Conservation (phyloP, 2,888 invertebrate genomes). For the Drosophila fulvimacula region DNA sequence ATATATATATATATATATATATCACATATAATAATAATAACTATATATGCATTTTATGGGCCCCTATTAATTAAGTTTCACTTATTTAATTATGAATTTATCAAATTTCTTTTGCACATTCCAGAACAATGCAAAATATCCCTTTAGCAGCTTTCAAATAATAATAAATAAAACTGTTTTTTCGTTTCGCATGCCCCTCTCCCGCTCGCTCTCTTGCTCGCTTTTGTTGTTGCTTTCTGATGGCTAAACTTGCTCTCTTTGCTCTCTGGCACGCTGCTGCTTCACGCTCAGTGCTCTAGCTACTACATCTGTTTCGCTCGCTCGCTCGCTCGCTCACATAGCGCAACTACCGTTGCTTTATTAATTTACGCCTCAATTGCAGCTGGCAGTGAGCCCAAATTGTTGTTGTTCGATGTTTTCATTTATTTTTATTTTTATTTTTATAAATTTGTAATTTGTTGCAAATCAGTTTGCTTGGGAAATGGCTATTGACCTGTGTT, state of each 20-base stretch:
- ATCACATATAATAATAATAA: too few relatives aligned
- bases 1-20: too few relatives aligned
- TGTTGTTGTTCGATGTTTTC: conserved; percentile 22
- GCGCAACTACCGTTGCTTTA: conserved; percentile 16
- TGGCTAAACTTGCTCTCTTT: background rate
- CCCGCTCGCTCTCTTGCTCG: background rate
- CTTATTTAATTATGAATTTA: background rate
- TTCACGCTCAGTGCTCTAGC: background rate
- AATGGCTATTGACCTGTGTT: conserved; percentile 49
- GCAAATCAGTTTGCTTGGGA: conserved; percentile 22
- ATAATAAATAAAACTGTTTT: conserved; percentile 2
- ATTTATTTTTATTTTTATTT: conserved; percentile 16
- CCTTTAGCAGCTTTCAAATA: background rate
- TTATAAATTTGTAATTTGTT: conserved; percentile 33
- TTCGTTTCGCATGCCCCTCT: background rate
- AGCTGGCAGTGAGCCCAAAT: conserved; percentile 40
- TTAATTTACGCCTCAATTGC: conserved; percentile 34
- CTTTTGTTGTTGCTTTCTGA: conserved; percentile 14
- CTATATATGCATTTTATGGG: too few relatives aligned
- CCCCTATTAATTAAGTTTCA: too few relatives aligned
- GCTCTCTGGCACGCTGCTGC: conserved; percentile 2
- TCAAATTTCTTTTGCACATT: background rate
- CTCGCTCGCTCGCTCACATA: background rate
- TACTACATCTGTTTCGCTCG: background rate
- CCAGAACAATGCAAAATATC: background rate